A percentile compares a stretch with the other conserved stretches of the same genome.
phyloP scores from a whole-genome alignment of 1,140 invertebrate genomes.

The Micrasema longulum region DNA sequence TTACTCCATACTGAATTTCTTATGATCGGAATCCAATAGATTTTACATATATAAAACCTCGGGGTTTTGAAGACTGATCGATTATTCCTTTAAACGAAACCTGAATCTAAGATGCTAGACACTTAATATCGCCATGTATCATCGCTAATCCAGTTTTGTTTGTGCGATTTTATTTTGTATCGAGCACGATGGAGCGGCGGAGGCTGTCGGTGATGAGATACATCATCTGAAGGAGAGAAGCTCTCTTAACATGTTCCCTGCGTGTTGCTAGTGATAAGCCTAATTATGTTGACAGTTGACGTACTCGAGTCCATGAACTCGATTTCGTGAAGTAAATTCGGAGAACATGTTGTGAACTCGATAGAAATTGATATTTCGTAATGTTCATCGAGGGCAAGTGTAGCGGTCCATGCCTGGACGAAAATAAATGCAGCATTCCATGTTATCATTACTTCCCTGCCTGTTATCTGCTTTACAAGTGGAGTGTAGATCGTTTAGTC shows the following conservation, averaged over 20 bases:
- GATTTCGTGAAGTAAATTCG: constrained; percentile 1
- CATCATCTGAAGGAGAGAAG: constrained; percentile 10
- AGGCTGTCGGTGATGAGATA: not conserved
- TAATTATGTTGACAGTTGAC: constrained; percentile 1
- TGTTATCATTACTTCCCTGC: constrained; percentile 35
- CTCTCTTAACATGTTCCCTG: constrained; percentile 11
- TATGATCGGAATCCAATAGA: too few species aligned
- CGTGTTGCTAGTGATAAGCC: constrained; percentile 9
- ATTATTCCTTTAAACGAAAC: too few species aligned
- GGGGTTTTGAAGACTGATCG: too few species aligned
- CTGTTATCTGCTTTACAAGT: not conserved
- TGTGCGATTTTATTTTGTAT: not conserved
- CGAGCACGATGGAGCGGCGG: constrained; percentile 11
- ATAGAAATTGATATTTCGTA: not conserved
- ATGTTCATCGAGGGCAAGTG: constrained; percentile 12
- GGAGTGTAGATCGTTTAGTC: constrained; percentile 15
- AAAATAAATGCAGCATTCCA: constrained; percentile 46
- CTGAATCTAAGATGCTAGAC: too few species aligned
- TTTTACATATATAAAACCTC: too few species aligned
- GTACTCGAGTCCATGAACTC: constrained; percentile 36
- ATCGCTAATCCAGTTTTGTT: not conserved
- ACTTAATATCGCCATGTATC: too few species aligned
- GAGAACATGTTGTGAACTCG: constrained; percentile 20
- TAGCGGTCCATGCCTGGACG: not conserved
- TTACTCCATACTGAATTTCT: not conserved